Percentiles rank a stretch among this genome's conserved stretches.
These are phyloP conservation scores for Caenorhabditis sp. DNA, from an alignment of 2,888 invertebrate species.

Conservation along the genomic window DNA sequence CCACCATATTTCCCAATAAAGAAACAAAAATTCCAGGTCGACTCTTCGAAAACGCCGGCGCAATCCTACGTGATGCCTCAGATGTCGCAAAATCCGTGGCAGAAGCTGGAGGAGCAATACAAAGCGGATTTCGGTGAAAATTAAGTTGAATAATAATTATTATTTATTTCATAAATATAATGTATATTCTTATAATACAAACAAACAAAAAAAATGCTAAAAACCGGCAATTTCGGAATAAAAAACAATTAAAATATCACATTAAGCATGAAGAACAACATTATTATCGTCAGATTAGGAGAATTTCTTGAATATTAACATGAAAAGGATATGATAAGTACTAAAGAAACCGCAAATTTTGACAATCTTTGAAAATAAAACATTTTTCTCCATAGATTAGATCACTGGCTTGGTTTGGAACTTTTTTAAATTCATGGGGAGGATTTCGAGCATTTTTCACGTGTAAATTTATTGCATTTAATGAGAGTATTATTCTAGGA, in stretches of 20 bases:
- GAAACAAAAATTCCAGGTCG: neutral
- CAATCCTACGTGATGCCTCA: slow-evolving; percentile 24
- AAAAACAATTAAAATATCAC: neutral
- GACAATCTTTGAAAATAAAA: neutral
- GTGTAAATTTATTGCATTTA: too few species aligned
- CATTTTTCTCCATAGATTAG: neutral
- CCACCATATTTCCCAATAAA: neutral
- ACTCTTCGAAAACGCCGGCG: slow-evolving; percentile 10
- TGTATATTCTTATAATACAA: neutral
- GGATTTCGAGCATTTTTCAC: too few species aligned
- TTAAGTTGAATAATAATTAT: neutral
- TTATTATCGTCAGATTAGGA: neutral
- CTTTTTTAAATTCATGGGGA: too few species aligned
- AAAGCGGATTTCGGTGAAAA: slow-evolving; percentile 8
- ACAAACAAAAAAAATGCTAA: neutral
- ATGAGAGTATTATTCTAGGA: too few species aligned
- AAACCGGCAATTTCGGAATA: neutral
- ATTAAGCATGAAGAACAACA: neutral
- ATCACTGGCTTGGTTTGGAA: too few species aligned
- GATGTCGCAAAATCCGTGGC: slow-evolving; percentile 33
- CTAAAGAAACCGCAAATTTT: neutral
- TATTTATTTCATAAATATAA: neutral
- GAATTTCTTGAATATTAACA: neutral
- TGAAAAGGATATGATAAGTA: neutral
- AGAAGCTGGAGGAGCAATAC: slow-evolving; percentile 16